Conservation (phyloP, 2,888 invertebrate species). For the Petrolisthes cinctipes region DNA sequence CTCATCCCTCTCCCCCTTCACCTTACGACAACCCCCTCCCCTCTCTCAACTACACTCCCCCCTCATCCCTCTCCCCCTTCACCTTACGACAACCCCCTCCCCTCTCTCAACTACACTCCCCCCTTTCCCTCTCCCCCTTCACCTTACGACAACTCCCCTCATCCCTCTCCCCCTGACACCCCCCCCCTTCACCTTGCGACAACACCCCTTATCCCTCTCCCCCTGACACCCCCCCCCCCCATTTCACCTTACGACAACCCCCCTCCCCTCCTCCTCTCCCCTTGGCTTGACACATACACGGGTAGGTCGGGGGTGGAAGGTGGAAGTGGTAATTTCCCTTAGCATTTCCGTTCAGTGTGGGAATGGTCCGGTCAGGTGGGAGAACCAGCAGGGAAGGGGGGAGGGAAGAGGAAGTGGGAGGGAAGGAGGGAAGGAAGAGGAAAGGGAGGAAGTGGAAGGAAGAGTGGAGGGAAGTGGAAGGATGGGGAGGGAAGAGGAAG, state of each 20-base stretch:
- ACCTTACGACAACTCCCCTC: no score
- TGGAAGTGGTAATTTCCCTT: background rate
- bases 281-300: background rate
- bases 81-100: background rate
- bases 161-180: no score
- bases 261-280: slow-evolving; percentile 1
- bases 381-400: no score
- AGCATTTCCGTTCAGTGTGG: background rate
- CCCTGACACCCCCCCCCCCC: background rate
- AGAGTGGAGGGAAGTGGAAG: no score
- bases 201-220: background rate
- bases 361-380: background rate
- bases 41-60: no score
- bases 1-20: background rate
- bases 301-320: background rate
- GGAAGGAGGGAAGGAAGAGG: no score
- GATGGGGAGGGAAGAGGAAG: no score
- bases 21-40: no score
- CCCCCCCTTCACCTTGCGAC: no score
- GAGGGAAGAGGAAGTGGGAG: no score
- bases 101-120: background rate
- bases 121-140: background rate
- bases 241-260: background rate
- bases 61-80: background rate
- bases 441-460: no score